Evolutionary conservation across 2,113 vertebrate genomes (phyloP).

Genomic region (Proteles cristata): DNA sequence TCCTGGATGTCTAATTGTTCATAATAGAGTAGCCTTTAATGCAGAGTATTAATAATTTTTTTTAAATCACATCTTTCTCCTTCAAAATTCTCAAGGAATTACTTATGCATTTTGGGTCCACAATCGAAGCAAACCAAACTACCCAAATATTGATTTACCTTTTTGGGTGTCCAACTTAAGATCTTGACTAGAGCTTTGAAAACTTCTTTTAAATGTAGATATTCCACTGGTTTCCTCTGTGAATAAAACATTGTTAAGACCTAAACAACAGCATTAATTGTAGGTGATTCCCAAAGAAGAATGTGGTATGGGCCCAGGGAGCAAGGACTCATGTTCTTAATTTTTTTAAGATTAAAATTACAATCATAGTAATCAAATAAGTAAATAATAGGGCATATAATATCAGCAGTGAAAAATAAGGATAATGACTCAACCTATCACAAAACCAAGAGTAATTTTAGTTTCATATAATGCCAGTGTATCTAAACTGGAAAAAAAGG

Average conservation of each 20-base stretch:
- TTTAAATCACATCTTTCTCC: background rate
- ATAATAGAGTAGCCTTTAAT: background rate
- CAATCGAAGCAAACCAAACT: background rate
- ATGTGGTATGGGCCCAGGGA: background rate
- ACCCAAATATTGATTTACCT: conserved; percentile 26
- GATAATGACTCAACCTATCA: background rate
- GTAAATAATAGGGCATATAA: background rate
- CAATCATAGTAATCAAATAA: background rate
- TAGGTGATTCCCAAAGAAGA: background rate
- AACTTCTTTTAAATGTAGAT: background rate
- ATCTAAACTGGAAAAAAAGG: background rate
- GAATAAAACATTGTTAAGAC: conserved; percentile 12
- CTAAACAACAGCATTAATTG: background rate
- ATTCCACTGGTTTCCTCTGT: background rate
- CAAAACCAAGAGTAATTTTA: conserved; percentile 11
- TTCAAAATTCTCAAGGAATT: conserved; percentile 12
- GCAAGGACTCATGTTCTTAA: background rate
- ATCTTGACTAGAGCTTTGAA: background rate
- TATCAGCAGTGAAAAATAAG: conserved; percentile 32
- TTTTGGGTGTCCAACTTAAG: background rate
- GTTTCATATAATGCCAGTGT: background rate
- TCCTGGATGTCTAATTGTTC: background rate
- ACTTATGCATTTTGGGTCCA: background rate
- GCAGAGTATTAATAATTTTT: background rate
- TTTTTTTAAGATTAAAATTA: background rate